Conservation (phyloP, 2,797 vertebrate species). For the Phoebastria nigripes region DNA sequence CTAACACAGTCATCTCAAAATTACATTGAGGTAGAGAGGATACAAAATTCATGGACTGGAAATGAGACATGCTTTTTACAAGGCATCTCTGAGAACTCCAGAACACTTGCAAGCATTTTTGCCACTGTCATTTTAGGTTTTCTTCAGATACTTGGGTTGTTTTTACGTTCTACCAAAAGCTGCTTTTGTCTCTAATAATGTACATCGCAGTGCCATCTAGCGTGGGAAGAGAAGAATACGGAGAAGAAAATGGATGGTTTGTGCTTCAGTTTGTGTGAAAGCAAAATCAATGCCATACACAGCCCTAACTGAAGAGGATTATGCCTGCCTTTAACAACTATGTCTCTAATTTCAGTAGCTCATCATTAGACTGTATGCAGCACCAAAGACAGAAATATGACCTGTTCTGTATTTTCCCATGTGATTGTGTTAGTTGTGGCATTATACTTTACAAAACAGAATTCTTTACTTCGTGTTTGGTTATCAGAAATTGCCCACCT, state of each 20-base stretch:
- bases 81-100: not conserved
- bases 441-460: not conserved
- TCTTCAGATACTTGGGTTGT: not conserved
- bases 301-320: not conserved
- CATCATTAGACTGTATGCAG: not conserved
- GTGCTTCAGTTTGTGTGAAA: not conserved
- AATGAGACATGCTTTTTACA: not conserved
- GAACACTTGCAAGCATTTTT: not conserved
- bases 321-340: not conserved
- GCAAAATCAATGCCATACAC: not conserved
- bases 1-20: not conserved
- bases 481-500: not conserved
- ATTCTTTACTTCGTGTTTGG: not conserved
- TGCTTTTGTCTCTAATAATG: not conserved
- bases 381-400: not conserved
- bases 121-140: not conserved
- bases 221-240: not conserved
- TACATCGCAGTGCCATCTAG: constrained; percentile 65
- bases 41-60: not conserved
- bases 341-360: not conserved
- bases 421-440: not conserved
- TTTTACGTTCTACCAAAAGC: not conserved
- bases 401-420: not conserved
- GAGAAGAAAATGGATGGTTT: not conserved
- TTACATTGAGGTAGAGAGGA: not conserved